Evolutionary conservation across 2,113 vertebrate genomes (phyloP).

Genomic region (Ornithorhynchus anatinus): DNA sequence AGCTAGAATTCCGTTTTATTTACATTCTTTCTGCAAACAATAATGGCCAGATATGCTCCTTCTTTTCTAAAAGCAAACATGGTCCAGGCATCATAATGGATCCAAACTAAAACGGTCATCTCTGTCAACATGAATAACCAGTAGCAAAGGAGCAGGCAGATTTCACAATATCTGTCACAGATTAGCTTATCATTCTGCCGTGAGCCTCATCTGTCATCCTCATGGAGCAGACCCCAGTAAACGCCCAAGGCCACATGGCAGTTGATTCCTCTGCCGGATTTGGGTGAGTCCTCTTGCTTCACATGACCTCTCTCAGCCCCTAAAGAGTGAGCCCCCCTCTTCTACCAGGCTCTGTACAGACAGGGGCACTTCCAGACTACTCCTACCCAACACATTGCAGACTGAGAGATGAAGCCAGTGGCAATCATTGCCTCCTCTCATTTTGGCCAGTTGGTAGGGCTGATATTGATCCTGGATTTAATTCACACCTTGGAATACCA

Average conservation of each 20-base stretch:
- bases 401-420: no score
- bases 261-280: no score
- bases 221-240: neutral
- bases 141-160: neutral
- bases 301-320: no score
- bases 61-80: neutral
- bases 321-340: no score
- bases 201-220: neutral
- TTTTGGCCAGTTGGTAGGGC: no score
- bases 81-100: neutral
- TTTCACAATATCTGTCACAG: neutral
- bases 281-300: no score
- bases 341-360: no score
- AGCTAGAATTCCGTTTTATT: neutral
- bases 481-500: no score
- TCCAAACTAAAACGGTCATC: neutral
- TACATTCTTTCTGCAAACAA: neutral
- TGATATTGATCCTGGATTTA: no score
- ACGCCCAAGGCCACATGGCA: neutral
- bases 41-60: neutral
- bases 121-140: neutral
- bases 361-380: no score
- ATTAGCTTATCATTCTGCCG: neutral
- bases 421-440: no score
- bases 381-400: no score